A percentile compares a stretch with the other conserved stretches of the same genome.
Conservation (phyloP, 1,140 invertebrate genomes). For the Apocrypta bakeri region DNA sequence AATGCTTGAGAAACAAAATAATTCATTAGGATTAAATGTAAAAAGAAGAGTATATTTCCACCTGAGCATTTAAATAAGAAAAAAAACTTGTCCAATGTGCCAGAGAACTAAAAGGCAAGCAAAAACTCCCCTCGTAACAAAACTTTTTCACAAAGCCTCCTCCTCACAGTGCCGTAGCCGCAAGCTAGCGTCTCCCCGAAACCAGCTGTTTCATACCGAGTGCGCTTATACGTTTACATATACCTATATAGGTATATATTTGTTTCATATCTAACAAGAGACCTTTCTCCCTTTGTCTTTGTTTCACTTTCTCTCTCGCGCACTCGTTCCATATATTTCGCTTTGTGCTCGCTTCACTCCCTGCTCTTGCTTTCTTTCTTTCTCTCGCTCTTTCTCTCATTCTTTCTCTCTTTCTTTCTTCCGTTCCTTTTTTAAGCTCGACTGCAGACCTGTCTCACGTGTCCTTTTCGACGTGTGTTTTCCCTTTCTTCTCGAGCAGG, state of each 20-base stretch:
- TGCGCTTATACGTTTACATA: constrained; percentile 18
- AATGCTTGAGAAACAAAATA: no score
- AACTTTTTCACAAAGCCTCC: not conserved
- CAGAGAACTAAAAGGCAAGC: not conserved
- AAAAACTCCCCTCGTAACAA: not conserved
- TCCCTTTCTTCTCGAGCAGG: not conserved
- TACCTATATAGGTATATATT: no score
- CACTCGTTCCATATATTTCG: not conserved
- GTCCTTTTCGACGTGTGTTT: not conserved
- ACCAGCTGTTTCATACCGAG: not conserved
- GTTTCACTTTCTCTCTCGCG: constrained; percentile 46
- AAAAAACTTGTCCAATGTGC: not conserved
- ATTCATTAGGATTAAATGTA: no score
- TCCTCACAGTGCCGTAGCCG: not conserved
- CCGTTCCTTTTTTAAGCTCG: not conserved
- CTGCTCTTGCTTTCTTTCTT: not conserved
- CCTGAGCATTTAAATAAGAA: not conserved
- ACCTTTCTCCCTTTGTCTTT: constrained; percentile 31
- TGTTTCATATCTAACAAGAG: constrained; percentile 30
- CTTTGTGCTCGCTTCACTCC: not conserved
- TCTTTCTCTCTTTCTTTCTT: not conserved
- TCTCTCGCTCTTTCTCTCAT: not conserved
- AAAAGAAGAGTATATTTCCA: no score
- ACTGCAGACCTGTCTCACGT: not conserved
- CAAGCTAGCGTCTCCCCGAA: not conserved